Conservation (phyloP, 2,888 invertebrate genomes). For the Lobophora halterata region DNA sequence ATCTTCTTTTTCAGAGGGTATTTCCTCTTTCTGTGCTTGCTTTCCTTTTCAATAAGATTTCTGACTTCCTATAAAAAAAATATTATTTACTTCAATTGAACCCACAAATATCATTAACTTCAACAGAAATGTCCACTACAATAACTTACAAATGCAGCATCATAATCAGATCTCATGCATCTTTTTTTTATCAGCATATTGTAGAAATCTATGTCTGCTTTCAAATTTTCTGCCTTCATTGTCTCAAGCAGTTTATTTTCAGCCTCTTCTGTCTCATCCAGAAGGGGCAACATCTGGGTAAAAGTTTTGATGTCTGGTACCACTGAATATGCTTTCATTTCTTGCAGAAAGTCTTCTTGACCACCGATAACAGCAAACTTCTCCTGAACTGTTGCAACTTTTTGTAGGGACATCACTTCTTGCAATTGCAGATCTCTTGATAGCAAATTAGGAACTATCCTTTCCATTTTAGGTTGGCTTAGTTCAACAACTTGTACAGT, state of each 20-base stretch:
- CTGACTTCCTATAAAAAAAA: slow-evolving; percentile 74
- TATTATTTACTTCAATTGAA: neutral
- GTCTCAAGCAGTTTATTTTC: slow-evolving; percentile 85
- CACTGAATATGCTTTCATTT: slow-evolving; percentile 85
- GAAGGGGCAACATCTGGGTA: slow-evolving; percentile 86
- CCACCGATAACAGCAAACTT: slow-evolving; percentile 91
- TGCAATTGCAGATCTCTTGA: slow-evolving; percentile 81
- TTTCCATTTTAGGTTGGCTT: slow-evolving; percentile 30
- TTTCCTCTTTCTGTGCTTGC: slow-evolving; percentile 50
- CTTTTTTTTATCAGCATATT: slow-evolving; percentile 93
- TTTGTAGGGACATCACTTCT: slow-evolving; percentile 79
- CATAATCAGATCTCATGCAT: slow-evolving; percentile 84
- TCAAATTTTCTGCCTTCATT: slow-evolving; percentile 81
- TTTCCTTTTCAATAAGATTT: slow-evolving; percentile 76
- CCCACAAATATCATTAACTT: too few species aligned
- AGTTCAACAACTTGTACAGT: slow-evolving; percentile 38
- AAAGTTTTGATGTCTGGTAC: slow-evolving; percentile 90
- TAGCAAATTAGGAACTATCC: slow-evolving; percentile 84
- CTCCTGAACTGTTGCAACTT: slow-evolving; percentile 82
- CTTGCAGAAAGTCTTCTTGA: slow-evolving; percentile 85
- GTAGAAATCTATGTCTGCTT: slow-evolving; percentile 90
- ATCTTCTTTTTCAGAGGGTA: slow-evolving; percentile 63
- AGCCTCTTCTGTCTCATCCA: slow-evolving; percentile 83
- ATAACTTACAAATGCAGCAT: slow-evolving; percentile 84
- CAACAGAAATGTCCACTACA: too few species aligned